These are phyloP conservation scores for Sesamia nonagrioides DNA, from an alignment of 1,140 invertebrate species.

Conservation along the genomic window DNA sequence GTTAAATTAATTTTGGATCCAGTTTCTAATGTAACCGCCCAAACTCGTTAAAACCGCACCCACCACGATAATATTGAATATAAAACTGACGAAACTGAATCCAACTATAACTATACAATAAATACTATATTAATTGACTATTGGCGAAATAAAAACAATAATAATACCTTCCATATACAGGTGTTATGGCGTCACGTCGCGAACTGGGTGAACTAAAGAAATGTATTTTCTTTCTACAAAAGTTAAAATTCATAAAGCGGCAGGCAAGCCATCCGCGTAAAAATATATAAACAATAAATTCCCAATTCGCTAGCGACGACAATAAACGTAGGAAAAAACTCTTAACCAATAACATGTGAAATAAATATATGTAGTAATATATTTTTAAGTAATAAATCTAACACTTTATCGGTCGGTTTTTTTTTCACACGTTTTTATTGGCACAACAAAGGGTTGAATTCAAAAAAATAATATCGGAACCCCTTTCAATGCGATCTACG, in stretches of 20 bases:
- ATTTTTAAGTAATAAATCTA: constrained; percentile 56
- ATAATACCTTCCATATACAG: constrained; percentile 54
- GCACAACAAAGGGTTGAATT: constrained; percentile 55
- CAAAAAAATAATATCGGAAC: constrained; percentile 38
- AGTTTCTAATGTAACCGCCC: constrained; percentile 53
- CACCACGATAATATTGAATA: constrained; percentile 28
- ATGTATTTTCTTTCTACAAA: constrained; percentile 62
- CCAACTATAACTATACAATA: constrained; percentile 64
- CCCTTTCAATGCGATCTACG: constrained; percentile 43
- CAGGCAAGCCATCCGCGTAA: constrained; percentile 48
- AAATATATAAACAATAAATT: constrained; percentile 60
- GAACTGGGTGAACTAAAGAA: constrained; percentile 59
- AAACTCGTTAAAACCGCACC: constrained; percentile 21
- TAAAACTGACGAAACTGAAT: constrained; percentile 57
- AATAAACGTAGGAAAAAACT: constrained; percentile 61
- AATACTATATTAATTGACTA: constrained; percentile 73
- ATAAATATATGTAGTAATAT: constrained; percentile 67
- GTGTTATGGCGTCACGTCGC: constrained; percentile 42
- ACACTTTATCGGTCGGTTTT: constrained; percentile 51
- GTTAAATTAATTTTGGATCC: constrained; percentile 60
- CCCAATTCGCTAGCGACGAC: constrained; percentile 53
- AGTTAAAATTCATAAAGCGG: constrained; percentile 52
- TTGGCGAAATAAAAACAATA: constrained; percentile 61
- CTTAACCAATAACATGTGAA: constrained; percentile 67
- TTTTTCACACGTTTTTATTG: constrained; percentile 54